A percentile compares a stretch with the other conserved stretches of the same genome.
phyloP scores from a whole-genome alignment of 2,113 vertebrate genomes.

The Arenaria interpres region DNA sequence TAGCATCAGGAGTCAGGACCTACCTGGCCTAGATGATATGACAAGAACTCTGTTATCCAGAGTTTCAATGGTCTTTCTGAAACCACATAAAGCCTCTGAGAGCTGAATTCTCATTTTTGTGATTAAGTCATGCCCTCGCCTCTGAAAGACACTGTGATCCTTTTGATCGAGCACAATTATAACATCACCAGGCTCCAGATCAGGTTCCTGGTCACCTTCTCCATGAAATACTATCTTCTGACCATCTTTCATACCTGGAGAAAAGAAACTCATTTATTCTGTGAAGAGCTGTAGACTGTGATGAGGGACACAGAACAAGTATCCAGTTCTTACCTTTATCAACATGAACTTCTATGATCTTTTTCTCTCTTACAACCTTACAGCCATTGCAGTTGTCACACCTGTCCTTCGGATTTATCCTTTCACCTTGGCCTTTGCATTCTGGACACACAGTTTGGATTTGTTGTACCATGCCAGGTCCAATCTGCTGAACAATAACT shows the following conservation, averaged over 20 bases:
- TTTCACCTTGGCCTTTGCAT: slow-evolving; percentile 93
- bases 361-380: slow-evolving; percentile 93
- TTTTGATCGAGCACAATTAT: slow-evolving; percentile 93
- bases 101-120: slow-evolving; percentile 92
- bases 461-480: slow-evolving; percentile 97
- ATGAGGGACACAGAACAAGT: not conserved
- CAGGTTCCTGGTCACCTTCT: slow-evolving; percentile 97
- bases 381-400: slow-evolving; percentile 90
- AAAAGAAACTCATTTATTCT: not conserved
- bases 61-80: slow-evolving; percentile 86
- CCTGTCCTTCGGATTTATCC: slow-evolving; percentile 89
- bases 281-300: not conserved
- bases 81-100: slow-evolving; percentile 91
- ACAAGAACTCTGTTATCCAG: slow-evolving; percentile 87
- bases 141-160: slow-evolving; percentile 87
- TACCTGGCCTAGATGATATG: slow-evolving; percentile 85
- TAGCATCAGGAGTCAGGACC: not conserved
- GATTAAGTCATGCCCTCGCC: slow-evolving; percentile 84
- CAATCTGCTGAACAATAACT: slow-evolving; percentile 91
- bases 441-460: slow-evolving; percentile 92
- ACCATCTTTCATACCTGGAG: slow-evolving; percentile 92
- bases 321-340: slow-evolving; percentile 85
- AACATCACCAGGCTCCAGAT: slow-evolving; percentile 93
- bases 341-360: slow-evolving; percentile 93
- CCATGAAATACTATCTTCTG: slow-evolving; percentile 94